Evolutionary conservation across 2,113 vertebrate genomes (phyloP).

Genomic region (Podocnemis expansa): DNA sequence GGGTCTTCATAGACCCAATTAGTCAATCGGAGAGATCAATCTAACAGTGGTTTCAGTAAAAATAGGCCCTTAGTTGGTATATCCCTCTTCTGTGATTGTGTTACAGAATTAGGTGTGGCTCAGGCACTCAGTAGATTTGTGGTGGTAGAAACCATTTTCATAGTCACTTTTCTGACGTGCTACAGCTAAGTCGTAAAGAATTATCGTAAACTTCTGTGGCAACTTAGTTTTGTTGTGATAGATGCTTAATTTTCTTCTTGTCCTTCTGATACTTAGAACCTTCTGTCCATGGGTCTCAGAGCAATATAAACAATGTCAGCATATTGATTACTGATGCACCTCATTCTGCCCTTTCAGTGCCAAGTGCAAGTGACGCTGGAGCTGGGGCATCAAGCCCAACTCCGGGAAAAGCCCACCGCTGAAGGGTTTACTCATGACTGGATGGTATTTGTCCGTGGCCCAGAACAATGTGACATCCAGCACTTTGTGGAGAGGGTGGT

Average conservation of each 20-base stretch:
- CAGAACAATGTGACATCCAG: slow-evolving; percentile 96
- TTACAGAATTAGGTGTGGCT: neutral
- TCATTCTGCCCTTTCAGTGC: slow-evolving; percentile 80
- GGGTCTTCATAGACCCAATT: no score
- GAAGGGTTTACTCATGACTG: slow-evolving; percentile 99
- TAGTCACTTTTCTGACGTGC: neutral
- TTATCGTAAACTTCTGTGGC: neutral
- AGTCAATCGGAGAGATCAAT: no score
- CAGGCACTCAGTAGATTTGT: neutral
- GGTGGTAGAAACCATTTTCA: slow-evolving; percentile 29
- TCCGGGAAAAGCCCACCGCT: slow-evolving; percentile 94
- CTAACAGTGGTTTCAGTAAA: no score
- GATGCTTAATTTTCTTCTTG: neutral
- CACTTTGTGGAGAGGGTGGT: slow-evolving; percentile 98
- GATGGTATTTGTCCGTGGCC: slow-evolving; percentile 99
- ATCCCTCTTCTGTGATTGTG: slow-evolving; percentile 7
- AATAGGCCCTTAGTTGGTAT: neutral
- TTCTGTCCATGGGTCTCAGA: neutral
- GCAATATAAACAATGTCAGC: rapidly evolving
- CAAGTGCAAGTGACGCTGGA: slow-evolving; percentile 99
- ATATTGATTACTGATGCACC: neutral
- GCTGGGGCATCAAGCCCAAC: slow-evolving; percentile 95
- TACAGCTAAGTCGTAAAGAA: neutral
- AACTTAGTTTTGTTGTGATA: neutral
- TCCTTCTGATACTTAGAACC: neutral